A percentile compares a stretch with the other conserved stretches of the same genome.
phyloP scores from a whole-genome alignment of 1,140 invertebrate species.

The Bombus superbus region DNA sequence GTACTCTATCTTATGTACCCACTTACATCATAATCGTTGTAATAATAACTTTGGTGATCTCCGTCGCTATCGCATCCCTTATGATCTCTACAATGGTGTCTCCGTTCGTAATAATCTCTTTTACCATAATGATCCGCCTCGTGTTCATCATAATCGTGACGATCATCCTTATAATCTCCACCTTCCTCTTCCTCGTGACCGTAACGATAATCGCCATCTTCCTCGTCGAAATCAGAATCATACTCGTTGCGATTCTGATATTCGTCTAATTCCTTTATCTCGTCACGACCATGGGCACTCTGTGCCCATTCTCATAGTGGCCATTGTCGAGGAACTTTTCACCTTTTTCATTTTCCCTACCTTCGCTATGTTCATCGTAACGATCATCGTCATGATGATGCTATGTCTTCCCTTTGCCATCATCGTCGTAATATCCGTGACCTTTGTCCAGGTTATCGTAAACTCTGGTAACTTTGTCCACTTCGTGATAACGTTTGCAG shows the following conservation, averaged over 20 bases:
- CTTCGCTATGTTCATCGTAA: constrained; percentile 85
- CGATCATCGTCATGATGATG: constrained; percentile 87
- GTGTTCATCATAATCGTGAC: constrained; percentile 86
- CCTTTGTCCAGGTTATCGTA: constrained; percentile 85
- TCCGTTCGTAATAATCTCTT: constrained; percentile 58
- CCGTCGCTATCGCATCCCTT: constrained; percentile 63
- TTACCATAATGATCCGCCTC: constrained; percentile 83
- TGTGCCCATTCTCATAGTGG: constrained; percentile 86
- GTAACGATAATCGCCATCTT: constrained; percentile 89
- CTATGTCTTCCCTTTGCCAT: constrained; percentile 84
- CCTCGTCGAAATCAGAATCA: constrained; percentile 91
- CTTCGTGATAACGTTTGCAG: constrained; percentile 84
- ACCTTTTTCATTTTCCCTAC: constrained; percentile 85
- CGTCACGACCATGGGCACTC: constrained; percentile 85
- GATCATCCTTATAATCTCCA: constrained; percentile 81
- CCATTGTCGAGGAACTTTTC: constrained; percentile 86
- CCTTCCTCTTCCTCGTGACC: constrained; percentile 88
- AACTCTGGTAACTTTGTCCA: constrained; percentile 86
- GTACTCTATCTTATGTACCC: constrained; percentile 67
- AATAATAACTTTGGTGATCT: constrained; percentile 76
- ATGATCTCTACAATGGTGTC: constrained; percentile 49
- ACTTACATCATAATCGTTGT: constrained; percentile 71
- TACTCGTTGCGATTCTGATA: constrained; percentile 89
- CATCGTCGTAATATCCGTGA: constrained; percentile 85
- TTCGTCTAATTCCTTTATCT: constrained; percentile 88